Percentiles rank a stretch among this genome's conserved stretches.
Conservation (phyloP, 2,113 vertebrate genomes). For the Pomatorhinus ruficollis region DNA sequence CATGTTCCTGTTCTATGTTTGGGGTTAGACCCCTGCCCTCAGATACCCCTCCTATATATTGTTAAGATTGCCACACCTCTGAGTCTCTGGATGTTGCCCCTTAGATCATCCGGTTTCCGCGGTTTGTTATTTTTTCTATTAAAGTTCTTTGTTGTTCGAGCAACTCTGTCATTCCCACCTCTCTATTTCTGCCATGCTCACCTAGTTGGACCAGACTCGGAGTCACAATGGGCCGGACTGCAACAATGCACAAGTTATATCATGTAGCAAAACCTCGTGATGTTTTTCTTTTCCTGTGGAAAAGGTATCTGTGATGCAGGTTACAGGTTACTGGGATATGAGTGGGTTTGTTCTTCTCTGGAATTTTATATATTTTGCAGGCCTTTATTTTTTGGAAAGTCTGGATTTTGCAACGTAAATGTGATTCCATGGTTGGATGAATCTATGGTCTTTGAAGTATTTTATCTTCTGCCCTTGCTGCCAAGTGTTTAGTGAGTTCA, state of each 20-base stretch:
- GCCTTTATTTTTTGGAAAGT: neutral
- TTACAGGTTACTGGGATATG: rapidly evolving
- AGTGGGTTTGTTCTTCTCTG: neutral
- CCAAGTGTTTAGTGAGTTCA: neutral
- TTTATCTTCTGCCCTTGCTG: neutral
- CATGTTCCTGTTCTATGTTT: neutral
- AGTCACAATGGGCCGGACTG: neutral
- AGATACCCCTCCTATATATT: neutral
- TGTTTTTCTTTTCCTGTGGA: neutral
- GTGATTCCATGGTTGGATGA: neutral
- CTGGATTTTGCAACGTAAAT: neutral
- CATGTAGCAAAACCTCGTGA: neutral
- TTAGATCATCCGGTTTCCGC: rapidly evolving
- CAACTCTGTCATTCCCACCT: neutral
- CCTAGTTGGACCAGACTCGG: neutral
- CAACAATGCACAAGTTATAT: neutral
- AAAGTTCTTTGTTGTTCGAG: neutral
- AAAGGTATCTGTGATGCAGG: neutral
- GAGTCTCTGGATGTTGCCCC: neutral
- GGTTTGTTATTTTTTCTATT: neutral
- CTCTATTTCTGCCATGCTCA: neutral
- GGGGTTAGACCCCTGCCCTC: neutral
- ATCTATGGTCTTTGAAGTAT: neutral
- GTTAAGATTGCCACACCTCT: neutral
- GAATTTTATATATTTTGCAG: neutral